A percentile compares a stretch with the other conserved stretches of the same genome.
phyloP scores from a whole-genome alignment of 1,140 invertebrate species.

The Caerostris extrusa region DNA sequence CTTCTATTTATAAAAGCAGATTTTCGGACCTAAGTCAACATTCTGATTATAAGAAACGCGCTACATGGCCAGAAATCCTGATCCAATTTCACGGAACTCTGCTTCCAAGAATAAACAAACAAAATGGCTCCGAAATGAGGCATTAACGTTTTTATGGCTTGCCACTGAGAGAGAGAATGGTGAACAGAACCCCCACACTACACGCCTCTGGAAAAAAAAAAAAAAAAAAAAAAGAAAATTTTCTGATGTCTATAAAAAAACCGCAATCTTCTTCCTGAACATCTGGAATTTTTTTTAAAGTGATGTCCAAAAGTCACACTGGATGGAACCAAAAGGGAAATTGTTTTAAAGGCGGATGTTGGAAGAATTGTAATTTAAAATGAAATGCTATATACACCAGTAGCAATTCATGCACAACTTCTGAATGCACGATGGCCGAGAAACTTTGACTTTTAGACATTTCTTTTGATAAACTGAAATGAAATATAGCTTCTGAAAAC shows the following conservation, averaged over 20 bases:
- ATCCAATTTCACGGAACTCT: conserved; percentile 33
- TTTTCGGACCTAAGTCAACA: background rate
- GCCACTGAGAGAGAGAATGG: background rate
- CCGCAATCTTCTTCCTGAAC: background rate
- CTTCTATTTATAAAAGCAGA: background rate
- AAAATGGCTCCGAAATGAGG: background rate
- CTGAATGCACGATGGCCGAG: too few species aligned
- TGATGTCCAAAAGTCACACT: background rate
- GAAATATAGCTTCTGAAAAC: background rate
- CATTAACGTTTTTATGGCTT: conserved; percentile 62
- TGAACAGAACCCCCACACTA: background rate
- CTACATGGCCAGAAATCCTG: conserved; percentile 6
- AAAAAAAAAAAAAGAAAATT: too few species aligned
- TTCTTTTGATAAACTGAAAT: background rate
- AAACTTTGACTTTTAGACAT: too few species aligned
- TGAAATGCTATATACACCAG: too few species aligned
- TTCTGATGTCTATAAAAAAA: background rate
- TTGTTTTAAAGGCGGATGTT: background rate
- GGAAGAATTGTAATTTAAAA: too few species aligned
- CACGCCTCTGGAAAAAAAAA: too few species aligned
- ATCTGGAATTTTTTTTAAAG: background rate
- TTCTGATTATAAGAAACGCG: background rate
- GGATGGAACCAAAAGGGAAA: background rate
- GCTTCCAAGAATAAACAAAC: background rate
- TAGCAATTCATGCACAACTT: too few species aligned